Conservation (phyloP, 2,113 vertebrate species). For the Alethe diademata region DNA sequence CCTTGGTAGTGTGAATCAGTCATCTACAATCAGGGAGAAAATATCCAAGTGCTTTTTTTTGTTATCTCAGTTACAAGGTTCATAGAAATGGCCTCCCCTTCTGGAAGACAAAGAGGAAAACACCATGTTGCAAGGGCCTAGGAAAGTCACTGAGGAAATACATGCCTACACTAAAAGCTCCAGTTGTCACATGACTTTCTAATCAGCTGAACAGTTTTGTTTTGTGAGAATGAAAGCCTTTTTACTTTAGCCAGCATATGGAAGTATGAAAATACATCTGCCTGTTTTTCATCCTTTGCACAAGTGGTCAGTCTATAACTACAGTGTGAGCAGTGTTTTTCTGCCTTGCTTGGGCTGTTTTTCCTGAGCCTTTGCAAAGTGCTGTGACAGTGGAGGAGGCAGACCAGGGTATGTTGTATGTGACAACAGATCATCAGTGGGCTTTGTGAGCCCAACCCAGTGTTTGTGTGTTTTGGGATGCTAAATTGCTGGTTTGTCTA, state of each 20-base stretch:
- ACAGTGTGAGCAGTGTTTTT: neutral
- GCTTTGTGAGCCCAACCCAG: neutral
- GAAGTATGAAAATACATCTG: neutral
- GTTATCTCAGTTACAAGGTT: neutral
- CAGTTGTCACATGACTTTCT: neutral
- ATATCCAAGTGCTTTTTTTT: neutral
- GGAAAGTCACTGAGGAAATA: neutral
- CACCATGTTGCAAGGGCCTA: fast-evolving
- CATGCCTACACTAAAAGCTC: neutral
- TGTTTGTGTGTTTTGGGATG: neutral
- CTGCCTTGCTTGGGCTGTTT: neutral
- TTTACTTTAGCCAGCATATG: neutral
- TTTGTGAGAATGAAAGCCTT: neutral
- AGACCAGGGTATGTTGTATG: neutral
- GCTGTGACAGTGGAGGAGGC: neutral
- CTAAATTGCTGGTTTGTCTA: neutral
- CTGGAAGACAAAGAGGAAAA: neutral
- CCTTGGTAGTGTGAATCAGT: neutral
- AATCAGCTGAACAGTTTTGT: neutral
- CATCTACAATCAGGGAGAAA: neutral
- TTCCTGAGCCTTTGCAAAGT: neutral
- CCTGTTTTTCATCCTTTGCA: neutral
- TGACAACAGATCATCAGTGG: neutral
- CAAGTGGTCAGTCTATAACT: neutral
- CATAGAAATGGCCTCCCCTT: neutral